Conservation (phyloP, 2,113 vertebrate species). For the Zapornia atra region DNA sequence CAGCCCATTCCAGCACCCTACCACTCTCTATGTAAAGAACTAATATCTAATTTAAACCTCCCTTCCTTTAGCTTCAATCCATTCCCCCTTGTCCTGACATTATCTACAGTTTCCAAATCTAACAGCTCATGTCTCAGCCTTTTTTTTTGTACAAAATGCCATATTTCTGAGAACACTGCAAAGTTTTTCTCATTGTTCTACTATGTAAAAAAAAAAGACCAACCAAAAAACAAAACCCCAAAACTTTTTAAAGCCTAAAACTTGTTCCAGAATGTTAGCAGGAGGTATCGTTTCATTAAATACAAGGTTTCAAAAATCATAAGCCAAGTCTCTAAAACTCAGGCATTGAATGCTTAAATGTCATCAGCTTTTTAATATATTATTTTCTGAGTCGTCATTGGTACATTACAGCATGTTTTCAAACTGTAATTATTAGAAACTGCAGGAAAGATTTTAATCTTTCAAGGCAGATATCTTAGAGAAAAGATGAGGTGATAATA, state of each 20-base stretch:
- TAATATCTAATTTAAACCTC: no score
- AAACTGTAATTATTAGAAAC: background rate
- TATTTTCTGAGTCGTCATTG: background rate
- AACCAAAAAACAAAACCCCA: no score
- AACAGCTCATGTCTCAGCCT: background rate
- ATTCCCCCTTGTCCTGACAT: no score
- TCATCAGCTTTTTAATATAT: background rate
- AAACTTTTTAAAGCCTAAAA: background rate
- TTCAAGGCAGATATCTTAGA: background rate
- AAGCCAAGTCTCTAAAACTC: background rate
- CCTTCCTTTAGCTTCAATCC: no score
- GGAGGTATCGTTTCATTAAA: background rate
- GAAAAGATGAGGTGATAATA: background rate
- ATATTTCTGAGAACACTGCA: background rate
- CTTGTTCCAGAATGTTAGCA: background rate
- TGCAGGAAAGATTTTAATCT: background rate
- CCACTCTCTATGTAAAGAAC: no score
- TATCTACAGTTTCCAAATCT: background rate
- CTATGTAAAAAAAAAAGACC: background rate
- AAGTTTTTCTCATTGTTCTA: background rate
- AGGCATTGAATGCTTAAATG: background rate
- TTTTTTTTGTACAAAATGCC: background rate
- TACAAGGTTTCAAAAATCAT: background rate
- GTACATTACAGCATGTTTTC: background rate
- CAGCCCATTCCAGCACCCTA: no score